Base-by-base conservation (phyloP, 2,797 vertebrate species). In the Chelmon rostratus region DNA sequence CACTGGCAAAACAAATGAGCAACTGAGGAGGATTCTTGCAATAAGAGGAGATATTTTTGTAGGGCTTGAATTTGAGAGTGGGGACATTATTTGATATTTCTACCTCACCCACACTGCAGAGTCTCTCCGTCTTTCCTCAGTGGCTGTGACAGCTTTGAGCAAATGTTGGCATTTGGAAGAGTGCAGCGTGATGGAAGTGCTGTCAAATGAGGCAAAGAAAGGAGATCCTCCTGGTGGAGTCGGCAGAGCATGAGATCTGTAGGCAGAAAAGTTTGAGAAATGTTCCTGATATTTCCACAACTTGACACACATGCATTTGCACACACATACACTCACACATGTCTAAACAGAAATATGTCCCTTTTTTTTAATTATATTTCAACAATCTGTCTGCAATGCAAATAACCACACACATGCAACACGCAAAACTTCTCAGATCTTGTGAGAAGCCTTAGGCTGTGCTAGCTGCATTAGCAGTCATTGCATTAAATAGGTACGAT, bases 91-190 rank as follows among this genome's bases (percentile, higher is more conserved):
- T 64, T n/a, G 8, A 13, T 66, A 46, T 61, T 67, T 73, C 54
- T 54, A 37, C n/a, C 46, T 54, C 38, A 42, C 12, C 50, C 16
- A 5, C 59, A 19, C 49, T 44, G 21, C 16, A n/a, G 12, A 67
- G 28, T 21, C 19, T 33, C 49, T 31, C 49, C 2, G 49, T 56
- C 19, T 62, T 56, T 33, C 56, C 40, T 68, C 63, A 25, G 53
- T n/a, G 35, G 28, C 25, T 62, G n/a, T 64, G 71, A 69, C 64
- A 74, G 78, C 66, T 74, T 50, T 80, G 58, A 68, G 49, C 64
- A 68, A 68, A 69, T 37, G 49, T 69, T 74, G 57, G 65, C 52
- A 64, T 69, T 74, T 69, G 58, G 58, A 54, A 54, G 44, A 59
- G 62, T 52, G 62, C 54, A 64, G 42, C 9, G 10, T 65, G 78